These are phyloP conservation scores for Dromiciops gliroides DNA, from an alignment of 2,113 vertebrate species.

Conservation along the genomic window DNA sequence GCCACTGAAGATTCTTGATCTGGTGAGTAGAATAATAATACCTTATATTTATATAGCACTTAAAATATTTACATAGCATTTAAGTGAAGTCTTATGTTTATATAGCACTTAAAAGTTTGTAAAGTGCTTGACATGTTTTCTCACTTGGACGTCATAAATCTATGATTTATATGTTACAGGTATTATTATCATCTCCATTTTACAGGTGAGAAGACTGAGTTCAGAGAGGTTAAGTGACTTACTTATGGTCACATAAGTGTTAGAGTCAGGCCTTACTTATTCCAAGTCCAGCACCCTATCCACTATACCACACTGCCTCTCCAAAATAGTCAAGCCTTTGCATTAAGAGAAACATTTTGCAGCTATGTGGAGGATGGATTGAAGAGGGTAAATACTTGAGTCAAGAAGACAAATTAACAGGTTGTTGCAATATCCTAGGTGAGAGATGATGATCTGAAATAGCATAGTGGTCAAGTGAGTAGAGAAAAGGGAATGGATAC, in stretches of 20 bases:
- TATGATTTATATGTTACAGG: not conserved
- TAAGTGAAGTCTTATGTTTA: not conserved
- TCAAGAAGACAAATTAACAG: not conserved
- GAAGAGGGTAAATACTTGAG: not conserved
- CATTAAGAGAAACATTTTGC: not conserved
- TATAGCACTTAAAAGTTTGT: not conserved
- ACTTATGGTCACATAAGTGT: not conserved
- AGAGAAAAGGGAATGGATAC: not conserved
- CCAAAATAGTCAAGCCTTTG: not conserved
- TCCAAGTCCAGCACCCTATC: not conserved
- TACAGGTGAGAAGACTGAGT: not conserved
- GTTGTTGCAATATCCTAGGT: not conserved
- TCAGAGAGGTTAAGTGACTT: not conserved
- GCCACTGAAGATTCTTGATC: not conserved
- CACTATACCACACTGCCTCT: not conserved
- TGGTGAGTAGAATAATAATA: not conserved
- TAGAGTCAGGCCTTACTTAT: not conserved
- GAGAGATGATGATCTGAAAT: not conserved
- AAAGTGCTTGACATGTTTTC: not conserved
- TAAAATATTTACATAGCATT: not conserved
- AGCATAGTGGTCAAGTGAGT: not conserved
- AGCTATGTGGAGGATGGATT: not conserved
- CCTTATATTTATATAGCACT: not conserved
- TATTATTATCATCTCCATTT: not conserved
- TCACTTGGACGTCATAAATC: not conserved